Conservation (phyloP, 2,113 vertebrate species). For the Phyllostomus hastatus region DNA sequence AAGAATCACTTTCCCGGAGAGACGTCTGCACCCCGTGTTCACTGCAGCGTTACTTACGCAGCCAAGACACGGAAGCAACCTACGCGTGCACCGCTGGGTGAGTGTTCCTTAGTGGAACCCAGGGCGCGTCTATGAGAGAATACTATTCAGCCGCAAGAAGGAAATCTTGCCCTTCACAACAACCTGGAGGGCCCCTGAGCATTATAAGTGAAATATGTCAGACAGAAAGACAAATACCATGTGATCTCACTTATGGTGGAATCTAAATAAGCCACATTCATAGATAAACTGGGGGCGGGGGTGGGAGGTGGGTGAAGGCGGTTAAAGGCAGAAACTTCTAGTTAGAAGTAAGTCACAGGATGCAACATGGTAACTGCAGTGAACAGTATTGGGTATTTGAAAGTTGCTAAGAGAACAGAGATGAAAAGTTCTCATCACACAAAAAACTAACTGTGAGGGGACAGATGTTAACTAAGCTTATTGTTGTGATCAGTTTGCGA, state of each 20-base stretch:
- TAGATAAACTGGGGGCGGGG: not conserved
- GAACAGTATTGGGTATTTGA: not conserved
- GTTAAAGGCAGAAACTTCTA: not conserved
- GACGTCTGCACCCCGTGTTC: not conserved
- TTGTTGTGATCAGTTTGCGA: not conserved
- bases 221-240: not conserved
- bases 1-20: not conserved
- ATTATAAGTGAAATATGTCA: not conserved
- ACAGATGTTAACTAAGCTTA: not conserved
- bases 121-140: not conserved
- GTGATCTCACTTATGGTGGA: not conserved
- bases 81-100: rapidly evolving
- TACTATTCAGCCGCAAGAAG: not conserved
- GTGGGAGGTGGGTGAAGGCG: rapidly evolving
- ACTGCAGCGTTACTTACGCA: not conserved
- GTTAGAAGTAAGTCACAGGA: not conserved
- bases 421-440: not conserved
- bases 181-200: not conserved
- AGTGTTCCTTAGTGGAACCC: not conserved
- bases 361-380: not conserved
- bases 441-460: not conserved
- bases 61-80: not conserved
- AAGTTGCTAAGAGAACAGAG: no score
- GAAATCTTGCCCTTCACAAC: not conserved
- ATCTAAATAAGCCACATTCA: no score